Conservation (phyloP, 1,140 invertebrate genomes). For the Hyles vespertilio region DNA sequence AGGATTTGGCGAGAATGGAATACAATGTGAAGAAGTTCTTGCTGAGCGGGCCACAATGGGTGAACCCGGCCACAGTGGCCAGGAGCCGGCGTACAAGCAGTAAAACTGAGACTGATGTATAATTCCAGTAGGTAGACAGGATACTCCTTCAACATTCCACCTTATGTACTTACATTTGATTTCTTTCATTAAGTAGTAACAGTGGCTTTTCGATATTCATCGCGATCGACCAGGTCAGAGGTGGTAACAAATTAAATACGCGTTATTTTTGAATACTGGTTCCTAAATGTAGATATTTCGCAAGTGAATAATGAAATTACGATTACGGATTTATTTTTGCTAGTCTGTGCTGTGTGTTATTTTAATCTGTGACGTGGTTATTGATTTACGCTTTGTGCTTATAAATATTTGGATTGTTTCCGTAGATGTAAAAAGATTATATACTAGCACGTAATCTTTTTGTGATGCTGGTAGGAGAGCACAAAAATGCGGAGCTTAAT, state of each 20-base stretch:
- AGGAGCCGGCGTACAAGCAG: slow-evolving; percentile 69
- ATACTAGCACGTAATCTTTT: not conserved
- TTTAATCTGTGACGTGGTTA: slow-evolving; percentile 1
- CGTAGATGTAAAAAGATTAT: not conserved
- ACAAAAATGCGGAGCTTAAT: slow-evolving; percentile 13
- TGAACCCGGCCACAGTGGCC: slow-evolving; percentile 44
- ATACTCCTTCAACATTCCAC: slow-evolving; percentile 39
- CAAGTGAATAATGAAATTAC: not conserved
- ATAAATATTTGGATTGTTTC: not conserved
- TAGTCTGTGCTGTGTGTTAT: slow-evolving; percentile 22
- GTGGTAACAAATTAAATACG: not conserved
- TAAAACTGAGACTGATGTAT: slow-evolving; percentile 76
- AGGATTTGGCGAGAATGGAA: slow-evolving; percentile 78
- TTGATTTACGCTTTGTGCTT: slow-evolving; percentile 5
- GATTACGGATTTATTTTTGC: slow-evolving; percentile 16
- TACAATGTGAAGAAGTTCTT: slow-evolving; percentile 80
- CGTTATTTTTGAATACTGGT: slow-evolving; percentile 6
- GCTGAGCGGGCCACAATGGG: slow-evolving; percentile 78
- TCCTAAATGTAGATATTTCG: slow-evolving; percentile 17
- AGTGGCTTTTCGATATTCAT: not conserved
- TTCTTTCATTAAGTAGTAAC: not conserved
- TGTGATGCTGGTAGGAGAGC: slow-evolving; percentile 3
- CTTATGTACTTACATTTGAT: not conserved
- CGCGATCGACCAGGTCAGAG: not conserved
- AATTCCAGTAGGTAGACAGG: slow-evolving; percentile 43